These are phyloP conservation scores for Camelus dromedarius DNA, from an alignment of 2,113 vertebrate genomes.

Conservation along the genomic window DNA sequence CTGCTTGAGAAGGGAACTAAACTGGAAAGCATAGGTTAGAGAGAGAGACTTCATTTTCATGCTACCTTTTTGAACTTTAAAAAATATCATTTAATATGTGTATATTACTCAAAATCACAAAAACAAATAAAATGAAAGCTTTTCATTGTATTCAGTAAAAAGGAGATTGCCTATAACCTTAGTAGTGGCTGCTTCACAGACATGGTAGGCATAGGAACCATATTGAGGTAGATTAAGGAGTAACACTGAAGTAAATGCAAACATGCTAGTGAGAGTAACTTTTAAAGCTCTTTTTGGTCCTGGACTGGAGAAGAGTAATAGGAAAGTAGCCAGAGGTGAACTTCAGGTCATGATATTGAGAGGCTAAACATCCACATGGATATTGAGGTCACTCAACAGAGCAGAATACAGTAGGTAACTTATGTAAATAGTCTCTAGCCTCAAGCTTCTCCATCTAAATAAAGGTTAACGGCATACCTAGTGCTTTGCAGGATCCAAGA, in stretches of 20 bases:
- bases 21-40: conserved; percentile 22
- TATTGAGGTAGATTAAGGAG: not conserved
- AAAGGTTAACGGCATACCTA: not conserved
- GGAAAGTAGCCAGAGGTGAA: not conserved
- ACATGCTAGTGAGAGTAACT: conserved; percentile 14
- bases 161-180: not conserved
- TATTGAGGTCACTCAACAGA: conserved; percentile 33
- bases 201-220: not conserved
- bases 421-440: not conserved
- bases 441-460: not conserved
- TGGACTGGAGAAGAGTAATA: not conserved
- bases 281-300: not conserved
- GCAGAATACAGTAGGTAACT: not conserved
- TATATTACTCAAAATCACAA: not conserved
- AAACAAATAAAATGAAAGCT: not conserved
- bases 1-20: conserved; percentile 15
- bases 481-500: not conserved
- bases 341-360: not conserved
- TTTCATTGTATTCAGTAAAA: conserved; percentile 38
- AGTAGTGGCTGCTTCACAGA: conserved; percentile 6
- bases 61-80: not conserved
- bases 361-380: not conserved
- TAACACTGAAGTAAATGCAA: not conserved
- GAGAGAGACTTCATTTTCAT: not conserved
- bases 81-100: conserved; percentile 30